A percentile compares a stretch with the other conserved stretches of the same genome.
phyloP scores from a whole-genome alignment of 2,797 vertebrate species.

The Sorex maritimensis region DNA sequence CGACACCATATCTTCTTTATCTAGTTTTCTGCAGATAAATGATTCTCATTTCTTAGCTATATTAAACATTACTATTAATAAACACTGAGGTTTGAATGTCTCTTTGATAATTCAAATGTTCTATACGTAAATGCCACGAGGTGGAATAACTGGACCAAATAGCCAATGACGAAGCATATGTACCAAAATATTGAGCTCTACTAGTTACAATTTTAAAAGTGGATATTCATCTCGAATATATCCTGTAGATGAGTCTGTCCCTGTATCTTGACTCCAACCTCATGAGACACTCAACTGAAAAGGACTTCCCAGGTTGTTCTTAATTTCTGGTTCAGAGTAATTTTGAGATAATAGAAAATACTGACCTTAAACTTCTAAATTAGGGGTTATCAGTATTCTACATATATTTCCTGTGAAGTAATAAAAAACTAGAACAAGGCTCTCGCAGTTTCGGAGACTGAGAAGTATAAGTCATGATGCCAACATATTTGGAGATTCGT shows the following conservation, averaged over 20 bases:
- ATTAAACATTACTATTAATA: no score
- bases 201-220: not conserved
- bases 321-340: not conserved
- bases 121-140: no score
- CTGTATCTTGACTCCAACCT: not conserved
- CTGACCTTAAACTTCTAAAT: not conserved
- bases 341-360: conserved; percentile 17
- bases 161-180: not conserved
- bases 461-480: not conserved
- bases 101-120: no score
- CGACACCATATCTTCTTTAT: no score
- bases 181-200: not conserved
- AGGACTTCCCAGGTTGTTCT: not conserved
- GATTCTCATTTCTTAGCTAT: no score
- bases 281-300: not conserved
- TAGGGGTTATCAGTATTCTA: not conserved
- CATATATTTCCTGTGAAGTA: not conserved
- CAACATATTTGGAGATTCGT: not conserved
- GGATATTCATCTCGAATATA: not conserved
- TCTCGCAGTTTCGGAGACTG: not conserved
- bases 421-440: not conserved
- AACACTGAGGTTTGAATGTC: no score
- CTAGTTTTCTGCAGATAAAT: no score
- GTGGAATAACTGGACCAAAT: not conserved
- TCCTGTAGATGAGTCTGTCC: not conserved